Percentiles rank a stretch among this genome's conserved stretches.
Evolutionary conservation across 2,888 invertebrate species (phyloP).

Genomic region (Eristalinus aeneus): DNA sequence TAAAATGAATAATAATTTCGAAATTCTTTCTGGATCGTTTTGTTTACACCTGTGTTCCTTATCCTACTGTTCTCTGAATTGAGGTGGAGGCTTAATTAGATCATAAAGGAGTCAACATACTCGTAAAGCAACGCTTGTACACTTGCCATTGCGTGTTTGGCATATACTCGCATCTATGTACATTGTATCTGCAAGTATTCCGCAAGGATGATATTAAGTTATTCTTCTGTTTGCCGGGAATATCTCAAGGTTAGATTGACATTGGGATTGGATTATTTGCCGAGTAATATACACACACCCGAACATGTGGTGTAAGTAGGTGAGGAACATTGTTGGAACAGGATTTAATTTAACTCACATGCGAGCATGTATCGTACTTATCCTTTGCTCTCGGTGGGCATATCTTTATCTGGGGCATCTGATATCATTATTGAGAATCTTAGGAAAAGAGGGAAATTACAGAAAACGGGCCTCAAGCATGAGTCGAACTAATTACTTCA

Average conservation of each 20-base stretch:
- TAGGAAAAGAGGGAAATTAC: conserved; percentile 9
- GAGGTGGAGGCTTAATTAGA: conserved; percentile 27
- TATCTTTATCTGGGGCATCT: conserved; percentile 23
- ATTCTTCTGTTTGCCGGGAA: conserved; percentile 15
- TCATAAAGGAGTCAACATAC: conserved; percentile 27
- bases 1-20: conserved; percentile 25
- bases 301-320: neutral
- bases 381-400: neutral
- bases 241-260: conserved; percentile 22
- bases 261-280: conserved; percentile 40
- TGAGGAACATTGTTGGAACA: neutral
- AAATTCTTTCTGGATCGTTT: neutral
- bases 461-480: neutral
- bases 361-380: conserved; percentile 2
- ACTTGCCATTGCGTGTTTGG: neutral
- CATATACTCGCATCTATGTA: neutral
- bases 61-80: neutral
- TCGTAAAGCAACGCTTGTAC: conserved; percentile 9
- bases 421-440: conserved; percentile 23
- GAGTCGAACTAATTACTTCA: conserved; percentile 1
- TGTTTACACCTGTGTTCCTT: conserved; percentile 36
- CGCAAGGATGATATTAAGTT: conserved; percentile 28
- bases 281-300: neutral
- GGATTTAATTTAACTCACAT: neutral
- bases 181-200: neutral